Evolutionary conservation across 2,113 vertebrate genomes (phyloP), one percentile per base, ranked within the genome.

Genomic region (Neoarius graeffei): DNA sequence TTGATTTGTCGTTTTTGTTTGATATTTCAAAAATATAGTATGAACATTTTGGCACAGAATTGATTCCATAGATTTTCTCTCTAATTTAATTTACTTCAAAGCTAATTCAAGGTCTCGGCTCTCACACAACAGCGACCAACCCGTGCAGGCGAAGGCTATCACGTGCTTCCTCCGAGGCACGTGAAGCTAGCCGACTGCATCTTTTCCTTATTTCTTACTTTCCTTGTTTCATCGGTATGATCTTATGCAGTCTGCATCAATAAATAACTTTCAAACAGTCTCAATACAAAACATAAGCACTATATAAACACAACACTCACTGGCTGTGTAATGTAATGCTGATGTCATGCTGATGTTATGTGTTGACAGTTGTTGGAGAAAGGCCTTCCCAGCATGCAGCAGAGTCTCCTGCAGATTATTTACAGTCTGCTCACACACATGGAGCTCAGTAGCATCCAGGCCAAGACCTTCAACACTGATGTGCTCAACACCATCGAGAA

Each of bases 401-500:
- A 99, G 92, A 98, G 97, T 48, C 96, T 99, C 74, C 95, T 99
- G n/a, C 98, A 99, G 92, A 98, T 98, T 85, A 99, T 99, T 90
- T 97, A 99, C 94, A 98, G 98, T 88, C 96, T 99, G 86, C 96
- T 99, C 71, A 99, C 97, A 92, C 98, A 99, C 87, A 97, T 99
- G 97, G 98, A 99, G 89, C 94, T 99, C 81, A 97, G 97, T 0
- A 92, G 94, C 1, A 96, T 99, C 89, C 98, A 98, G 42, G 96
- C 97, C 85, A 99, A 98, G 92, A 97, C 96, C 86, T 99, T 99
- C 90, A 99, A 99, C 1, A 87, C 95, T 88, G 98, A 99, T 92
- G 97, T 99, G 85, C 95, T 97, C 66, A 99, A 99, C 93, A 99
- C 95, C 82, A 98, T 99, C 89, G 98, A 99, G 94, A 99, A 99